Evolutionary conservation across 23 tunicate genomes (phyloP), one percentile per base, ranked within the genome.

Genomic region (Ascidia mentula): DNA sequence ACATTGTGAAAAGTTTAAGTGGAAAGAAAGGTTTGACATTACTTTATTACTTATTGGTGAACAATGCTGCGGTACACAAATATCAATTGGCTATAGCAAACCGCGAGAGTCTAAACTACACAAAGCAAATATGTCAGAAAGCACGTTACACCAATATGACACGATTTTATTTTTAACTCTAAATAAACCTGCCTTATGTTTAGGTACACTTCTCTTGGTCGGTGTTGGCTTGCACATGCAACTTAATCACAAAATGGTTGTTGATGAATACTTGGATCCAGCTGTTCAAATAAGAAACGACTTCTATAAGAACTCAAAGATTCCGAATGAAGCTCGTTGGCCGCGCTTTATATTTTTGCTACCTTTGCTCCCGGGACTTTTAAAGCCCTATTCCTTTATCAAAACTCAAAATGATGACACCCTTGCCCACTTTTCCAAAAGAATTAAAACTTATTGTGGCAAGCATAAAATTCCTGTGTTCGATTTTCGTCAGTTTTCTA

Each of bases 321-420:
- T n/a, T n/a, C n/a, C n/a, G n/a, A n/a, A n/a, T n/a, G n/a, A n/a
- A n/a, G n/a, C n/a, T n/a, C n/a, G n/a, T n/a, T 78, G 89, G 89
- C 89, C 89, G 4, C 36, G 60, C 45, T 28, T 85, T 32, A 18
- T 85, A 30, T 78, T 77, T 78, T 72, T 72, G n/a, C n/a, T n/a
- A n/a, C n/a, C n/a, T n/a, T n/a, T n/a, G n/a, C n/a, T n/a, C n/a
- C n/a, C n/a, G n/a, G n/a, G n/a, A 13, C 38, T 79, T 9, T 45
- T 79, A 0, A 79, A 79, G 34, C 82, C 82, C 0, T 33, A 73
- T 12, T 24, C 30, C 9, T 59, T 34, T 34, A 38, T 79, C 13
- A 18, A 59, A 20, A 24, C 61, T 7, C 82, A 79, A 79, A 79
- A 59, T 35, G 74, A 79, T 31, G 30, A 20, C 20, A 79, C 35